A percentile compares a stretch with the other conserved stretches of the same genome.
These are phyloP conservation scores for Himalopsyche japonica DNA, from an alignment of 2,888 invertebrate genomes.

Conservation along the genomic window DNA sequence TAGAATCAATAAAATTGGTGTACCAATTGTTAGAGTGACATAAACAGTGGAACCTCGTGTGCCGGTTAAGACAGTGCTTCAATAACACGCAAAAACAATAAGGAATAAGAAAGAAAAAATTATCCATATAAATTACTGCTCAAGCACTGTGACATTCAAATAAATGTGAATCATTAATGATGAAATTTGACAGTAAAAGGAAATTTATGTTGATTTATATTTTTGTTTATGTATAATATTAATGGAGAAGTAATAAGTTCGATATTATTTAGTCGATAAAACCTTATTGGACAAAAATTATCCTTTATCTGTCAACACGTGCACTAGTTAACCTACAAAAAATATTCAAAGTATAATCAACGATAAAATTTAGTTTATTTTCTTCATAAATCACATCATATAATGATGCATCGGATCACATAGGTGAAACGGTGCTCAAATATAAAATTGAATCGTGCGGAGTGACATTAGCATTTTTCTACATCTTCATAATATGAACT, in stretches of 20 bases:
- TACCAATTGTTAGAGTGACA: background rate
- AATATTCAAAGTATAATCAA: background rate
- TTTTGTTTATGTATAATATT: too few species aligned
- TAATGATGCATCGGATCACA: background rate
- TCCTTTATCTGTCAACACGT: background rate
- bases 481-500: background rate
- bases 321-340: background rate
- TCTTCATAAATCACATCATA: background rate
- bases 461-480: too few species aligned
- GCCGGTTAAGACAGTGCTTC: background rate
- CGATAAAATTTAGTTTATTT: background rate
- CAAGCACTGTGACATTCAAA: background rate
- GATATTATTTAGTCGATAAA: too few species aligned
- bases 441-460: background rate
- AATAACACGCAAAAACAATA: background rate
- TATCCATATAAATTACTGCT: background rate
- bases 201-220: background rate
- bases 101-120: background rate
- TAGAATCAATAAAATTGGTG: conserved; percentile 2
- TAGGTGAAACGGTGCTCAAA: background rate
- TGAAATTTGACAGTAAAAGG: background rate
- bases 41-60: background rate
- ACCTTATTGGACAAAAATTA: background rate
- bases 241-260: too few species aligned
- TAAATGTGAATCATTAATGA: background rate